Conservation (phyloP, 2,113 vertebrate genomes). For the Podilymbus podiceps region DNA sequence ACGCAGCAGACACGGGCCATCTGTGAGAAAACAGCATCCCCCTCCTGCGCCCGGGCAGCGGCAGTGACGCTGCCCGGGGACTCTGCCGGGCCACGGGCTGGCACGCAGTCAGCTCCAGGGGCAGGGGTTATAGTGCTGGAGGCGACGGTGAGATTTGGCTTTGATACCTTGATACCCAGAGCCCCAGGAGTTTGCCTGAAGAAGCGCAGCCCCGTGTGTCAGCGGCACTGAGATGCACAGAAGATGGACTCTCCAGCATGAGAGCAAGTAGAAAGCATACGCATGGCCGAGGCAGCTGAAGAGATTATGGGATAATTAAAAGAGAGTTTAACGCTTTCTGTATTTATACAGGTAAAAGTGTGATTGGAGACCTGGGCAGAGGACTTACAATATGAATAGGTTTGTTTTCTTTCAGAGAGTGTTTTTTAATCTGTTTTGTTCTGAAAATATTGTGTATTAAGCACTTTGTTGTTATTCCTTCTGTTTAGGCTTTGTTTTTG, state of each 20-base stretch:
- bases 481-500: background rate
- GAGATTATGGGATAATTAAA: background rate
- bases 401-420: background rate
- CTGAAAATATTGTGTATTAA: background rate
- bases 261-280: background rate
- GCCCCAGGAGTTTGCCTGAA: background rate
- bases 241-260: background rate
- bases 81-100: background rate
- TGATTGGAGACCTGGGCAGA: background rate
- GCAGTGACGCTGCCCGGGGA: background rate
- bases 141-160: rapidly evolving
- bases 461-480: background rate
- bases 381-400: background rate
- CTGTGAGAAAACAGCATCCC: background rate
- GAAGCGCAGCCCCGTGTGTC: background rate
- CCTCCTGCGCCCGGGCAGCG: background rate
- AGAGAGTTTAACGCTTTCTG: background rate
- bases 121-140: background rate
- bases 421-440: background rate
- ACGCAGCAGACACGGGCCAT: background rate
- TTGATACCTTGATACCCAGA: background rate
- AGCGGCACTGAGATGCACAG: rapidly evolving
- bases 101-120: background rate
- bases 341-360: background rate
- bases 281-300: background rate